A percentile compares a stretch with the other conserved stretches of the same genome.
phyloP scores from a whole-genome alignment of 2,113 vertebrate species.

The Daubentonia madagascariensis region DNA sequence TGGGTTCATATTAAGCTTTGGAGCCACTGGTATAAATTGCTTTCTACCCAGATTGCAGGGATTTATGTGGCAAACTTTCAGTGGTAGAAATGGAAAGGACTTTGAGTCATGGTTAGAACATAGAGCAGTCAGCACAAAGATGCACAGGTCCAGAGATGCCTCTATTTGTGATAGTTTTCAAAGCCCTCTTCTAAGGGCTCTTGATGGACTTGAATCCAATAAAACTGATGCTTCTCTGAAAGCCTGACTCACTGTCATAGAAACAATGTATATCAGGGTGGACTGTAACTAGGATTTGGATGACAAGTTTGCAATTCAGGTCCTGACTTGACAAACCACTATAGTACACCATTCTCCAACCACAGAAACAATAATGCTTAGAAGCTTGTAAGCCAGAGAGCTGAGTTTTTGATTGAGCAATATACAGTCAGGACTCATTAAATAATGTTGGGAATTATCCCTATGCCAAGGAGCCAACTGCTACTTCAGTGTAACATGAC shows the following conservation, averaged over 20 bases:
- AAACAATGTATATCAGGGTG: neutral
- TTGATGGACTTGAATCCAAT: neutral
- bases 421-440: neutral
- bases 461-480: neutral
- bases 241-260: neutral
- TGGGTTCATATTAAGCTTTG: neutral
- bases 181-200: neutral
- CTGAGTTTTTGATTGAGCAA: neutral
- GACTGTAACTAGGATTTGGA: neutral
- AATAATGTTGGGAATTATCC: neutral
- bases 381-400: neutral
- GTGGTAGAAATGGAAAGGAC: neutral
- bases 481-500: neutral
- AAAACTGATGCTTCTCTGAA: neutral
- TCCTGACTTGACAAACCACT: constrained; percentile 35
- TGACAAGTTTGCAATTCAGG: neutral
- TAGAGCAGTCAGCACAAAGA: neutral
- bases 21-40: neutral
- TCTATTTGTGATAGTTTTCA: neutral
- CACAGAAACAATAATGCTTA: neutral
- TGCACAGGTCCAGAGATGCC: neutral
- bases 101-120: neutral
- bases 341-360: neutral
- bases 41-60: neutral
- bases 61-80: neutral